phyloP scores from a whole-genome alignment of 2,113 vertebrate species.

The Atlantisia rogersi region DNA sequence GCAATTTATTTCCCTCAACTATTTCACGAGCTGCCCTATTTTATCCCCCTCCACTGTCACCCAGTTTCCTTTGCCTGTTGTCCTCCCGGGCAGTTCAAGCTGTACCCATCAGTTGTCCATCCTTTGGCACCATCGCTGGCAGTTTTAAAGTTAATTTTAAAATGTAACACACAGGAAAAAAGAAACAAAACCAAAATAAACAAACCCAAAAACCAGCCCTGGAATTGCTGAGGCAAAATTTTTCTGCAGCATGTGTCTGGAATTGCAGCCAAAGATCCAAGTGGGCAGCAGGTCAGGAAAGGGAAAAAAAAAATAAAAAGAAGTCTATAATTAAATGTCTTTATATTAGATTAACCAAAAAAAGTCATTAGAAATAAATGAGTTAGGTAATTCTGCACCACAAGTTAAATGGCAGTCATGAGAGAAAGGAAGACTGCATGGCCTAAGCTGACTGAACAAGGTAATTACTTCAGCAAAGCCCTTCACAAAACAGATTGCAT shows the following conservation, averaged over 20 bases:
- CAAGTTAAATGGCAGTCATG: background rate
- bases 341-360: background rate
- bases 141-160: background rate
- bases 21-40: background rate
- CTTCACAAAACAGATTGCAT: slow-evolving; percentile 39
- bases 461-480: slow-evolving; percentile 32
- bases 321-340: background rate
- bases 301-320: background rate
- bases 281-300: background rate
- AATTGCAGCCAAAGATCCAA: background rate
- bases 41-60: background rate
- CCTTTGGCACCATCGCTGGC: too few species aligned
- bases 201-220: background rate
- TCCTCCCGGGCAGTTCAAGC: background rate
- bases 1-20: background rate
- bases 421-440: background rate
- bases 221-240: background rate
- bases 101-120: rapidly evolving
- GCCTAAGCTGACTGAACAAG: slow-evolving; percentile 13
- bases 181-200: too few species aligned
- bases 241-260: background rate
- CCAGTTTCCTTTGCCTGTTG: background rate
- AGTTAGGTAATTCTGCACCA: slow-evolving; percentile 2
- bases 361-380: background rate
- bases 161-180: background rate